These are phyloP conservation scores for Bradysia coprophila DNA, from an alignment of 1,140 invertebrate species.

Conservation along the genomic window DNA sequence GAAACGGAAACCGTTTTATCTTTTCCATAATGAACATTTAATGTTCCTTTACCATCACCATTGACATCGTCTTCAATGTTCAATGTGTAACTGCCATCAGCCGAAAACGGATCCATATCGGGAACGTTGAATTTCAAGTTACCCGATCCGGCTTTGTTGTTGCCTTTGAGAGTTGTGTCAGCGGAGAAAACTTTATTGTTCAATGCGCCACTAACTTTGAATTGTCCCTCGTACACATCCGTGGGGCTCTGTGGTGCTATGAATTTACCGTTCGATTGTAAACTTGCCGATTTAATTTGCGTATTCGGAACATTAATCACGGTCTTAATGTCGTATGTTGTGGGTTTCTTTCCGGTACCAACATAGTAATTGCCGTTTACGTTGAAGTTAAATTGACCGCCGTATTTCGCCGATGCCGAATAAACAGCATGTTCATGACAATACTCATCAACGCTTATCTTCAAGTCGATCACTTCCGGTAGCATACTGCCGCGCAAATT, in stretches of 20 bases:
- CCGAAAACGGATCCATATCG: not conserved
- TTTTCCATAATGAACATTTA: not conserved
- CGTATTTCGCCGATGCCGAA: conserved; percentile 12
- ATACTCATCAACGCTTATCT: conserved; percentile 12
- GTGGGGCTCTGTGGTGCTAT: conserved; percentile 6
- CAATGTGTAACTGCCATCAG: not conserved
- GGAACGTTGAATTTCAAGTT: not conserved
- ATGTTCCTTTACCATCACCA: not conserved
- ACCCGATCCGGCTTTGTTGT: not conserved
- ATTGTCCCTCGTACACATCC: conserved; percentile 6
- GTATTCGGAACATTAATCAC: not conserved
- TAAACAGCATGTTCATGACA: conserved; percentile 10
- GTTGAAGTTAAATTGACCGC: conserved; percentile 6
- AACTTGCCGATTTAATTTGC: conserved; percentile 27
- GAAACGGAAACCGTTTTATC: not conserved
- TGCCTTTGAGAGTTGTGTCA: not conserved
- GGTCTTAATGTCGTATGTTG: conserved; percentile 14
- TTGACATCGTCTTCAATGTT: not conserved
- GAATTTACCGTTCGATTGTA: conserved; percentile 13
- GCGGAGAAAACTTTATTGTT: not conserved
- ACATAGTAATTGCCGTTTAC: conserved; percentile 25
- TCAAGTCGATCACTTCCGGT: conserved; percentile 16
- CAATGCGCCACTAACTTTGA: not conserved
- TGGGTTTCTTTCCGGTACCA: conserved; percentile 20
- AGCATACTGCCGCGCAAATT: conserved; percentile 21